Evolutionary conservation across 2,797 vertebrate species (phyloP).

Genomic region (Neostethus bicornis): DNA sequence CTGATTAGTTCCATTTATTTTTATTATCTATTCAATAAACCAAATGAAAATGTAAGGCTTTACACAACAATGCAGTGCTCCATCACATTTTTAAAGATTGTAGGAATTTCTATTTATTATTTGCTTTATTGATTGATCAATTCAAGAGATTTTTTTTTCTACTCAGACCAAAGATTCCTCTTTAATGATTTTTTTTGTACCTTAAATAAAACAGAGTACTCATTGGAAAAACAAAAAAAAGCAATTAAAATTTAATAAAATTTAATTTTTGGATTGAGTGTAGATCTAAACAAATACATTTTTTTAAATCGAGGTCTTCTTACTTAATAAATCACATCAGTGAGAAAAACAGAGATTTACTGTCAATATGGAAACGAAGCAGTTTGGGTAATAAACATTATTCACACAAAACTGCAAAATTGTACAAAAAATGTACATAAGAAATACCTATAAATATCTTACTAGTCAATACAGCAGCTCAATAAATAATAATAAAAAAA

Average conservation of each 20-base stretch:
- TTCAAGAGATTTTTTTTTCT: no score
- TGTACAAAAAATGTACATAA: conserved; percentile 21
- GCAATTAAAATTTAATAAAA: no score
- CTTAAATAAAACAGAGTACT: no score
- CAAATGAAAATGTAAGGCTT: no score
- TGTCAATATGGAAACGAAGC: background rate
- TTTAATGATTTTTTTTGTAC: no score
- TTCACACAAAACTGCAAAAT: background rate
- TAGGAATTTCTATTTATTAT: no score
- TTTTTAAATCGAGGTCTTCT: conserved; percentile 20
- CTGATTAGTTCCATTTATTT: no score
- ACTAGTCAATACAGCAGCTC: conserved; percentile 23
- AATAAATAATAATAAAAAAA: conserved; percentile 26
- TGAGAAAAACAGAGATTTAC: background rate
- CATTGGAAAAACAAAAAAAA: conserved; percentile 1
- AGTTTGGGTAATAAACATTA: conserved; percentile 23
- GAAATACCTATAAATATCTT: conserved; percentile 30
- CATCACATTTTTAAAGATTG: no score
- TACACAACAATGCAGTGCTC: no score
- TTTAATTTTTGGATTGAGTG: conserved; percentile 21
- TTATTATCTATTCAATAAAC: no score
- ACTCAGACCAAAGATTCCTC: no score
- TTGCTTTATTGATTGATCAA: no score
- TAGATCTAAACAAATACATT: background rate
- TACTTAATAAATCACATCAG: background rate